Conservation (phyloP, 2,797 vertebrate species). For the Acestrorhynchus altus region DNA sequence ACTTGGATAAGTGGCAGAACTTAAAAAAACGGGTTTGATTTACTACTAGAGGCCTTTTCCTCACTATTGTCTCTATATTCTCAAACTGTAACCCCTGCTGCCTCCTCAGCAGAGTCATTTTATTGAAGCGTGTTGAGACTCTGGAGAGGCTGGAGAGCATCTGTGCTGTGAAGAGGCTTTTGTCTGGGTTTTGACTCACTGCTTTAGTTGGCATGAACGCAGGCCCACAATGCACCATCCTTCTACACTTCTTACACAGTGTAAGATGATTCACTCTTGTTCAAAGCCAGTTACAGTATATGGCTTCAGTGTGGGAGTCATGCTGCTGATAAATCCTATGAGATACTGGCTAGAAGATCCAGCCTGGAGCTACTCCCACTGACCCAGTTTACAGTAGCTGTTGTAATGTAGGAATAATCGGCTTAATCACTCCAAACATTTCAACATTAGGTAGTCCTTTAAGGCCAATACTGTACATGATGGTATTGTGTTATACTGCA, state of each 20-base stretch:
- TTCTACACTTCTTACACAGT: too few relatives aligned
- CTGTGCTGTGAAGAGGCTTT: conserved; percentile 26
- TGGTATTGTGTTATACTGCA: neutral
- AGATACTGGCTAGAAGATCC: neutral
- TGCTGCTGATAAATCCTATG: neutral
- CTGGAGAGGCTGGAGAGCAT: neutral
- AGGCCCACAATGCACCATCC: neutral
- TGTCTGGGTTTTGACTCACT: conserved; percentile 45
- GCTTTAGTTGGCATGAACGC: conserved; percentile 7
- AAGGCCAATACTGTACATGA: neutral
- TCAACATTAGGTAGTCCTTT: neutral
- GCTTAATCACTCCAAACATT: too few relatives aligned
- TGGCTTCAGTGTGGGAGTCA: neutral
- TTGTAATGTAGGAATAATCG: neutral
- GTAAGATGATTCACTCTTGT: conserved; percentile 50
- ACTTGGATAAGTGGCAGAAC: too few relatives aligned
- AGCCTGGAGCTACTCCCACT: neutral
- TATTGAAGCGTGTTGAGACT: neutral
- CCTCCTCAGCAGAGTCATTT: neutral
- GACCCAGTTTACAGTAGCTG: neutral
- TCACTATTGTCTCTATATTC: neutral
- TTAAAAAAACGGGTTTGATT: neutral
- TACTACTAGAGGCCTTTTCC: neutral
- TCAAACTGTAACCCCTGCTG: too few relatives aligned
- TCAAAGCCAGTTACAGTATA: conserved; percentile 3